Evolutionary conservation across 2,888 invertebrate species (phyloP), one percentile per base, ranked within the genome.

Genomic region (Peribatodes rhomboidaria): DNA sequence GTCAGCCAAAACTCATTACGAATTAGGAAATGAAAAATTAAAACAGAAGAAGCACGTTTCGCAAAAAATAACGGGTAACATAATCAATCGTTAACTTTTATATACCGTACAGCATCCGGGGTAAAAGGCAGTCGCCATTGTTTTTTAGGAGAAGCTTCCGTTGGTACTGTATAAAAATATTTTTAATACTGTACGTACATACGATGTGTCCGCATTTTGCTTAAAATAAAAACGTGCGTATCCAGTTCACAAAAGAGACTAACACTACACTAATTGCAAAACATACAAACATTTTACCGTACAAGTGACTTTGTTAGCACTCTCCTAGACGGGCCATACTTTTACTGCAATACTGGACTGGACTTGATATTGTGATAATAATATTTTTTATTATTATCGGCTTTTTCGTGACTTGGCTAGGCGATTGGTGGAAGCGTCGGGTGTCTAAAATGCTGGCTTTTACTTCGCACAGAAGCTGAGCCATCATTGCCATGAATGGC

Each of bases 31-130:
- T 46, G 22, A 22, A 46, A 20, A n/a, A 20, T 46, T 13, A 22
- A 22, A 20, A 31, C 16, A 3, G 31, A 35, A 61, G 18, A 60
- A 46, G 46, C 22, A 41, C 47, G 44, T 37, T 49, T 57, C 33
- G 41, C 31, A 55, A 41, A 42, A 55, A 35, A 37, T 22, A n/a
- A 13, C 22, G 44, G 20, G 20, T 63, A 20, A 54, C 53, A 37
- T 47, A 31, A 47, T 57, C 46, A 31, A 54, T 54, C 63, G 58
- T 63, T 47, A 63, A 63, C 58, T 58, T 63, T 63, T 58, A 63
- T 63, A 57, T 31, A 47, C 41, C 35, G 50, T 46, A 11, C 56
- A 53, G 53, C 47, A 41, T 58, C 58, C 63, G 53, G 63, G 39
- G 46, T 46, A 27, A 63, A 54, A 39, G 62, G 49, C 33, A 53